These are phyloP conservation scores for Sminthopsis crassicaudata DNA, from an alignment of 2,113 vertebrate species.

Conservation along the genomic window DNA sequence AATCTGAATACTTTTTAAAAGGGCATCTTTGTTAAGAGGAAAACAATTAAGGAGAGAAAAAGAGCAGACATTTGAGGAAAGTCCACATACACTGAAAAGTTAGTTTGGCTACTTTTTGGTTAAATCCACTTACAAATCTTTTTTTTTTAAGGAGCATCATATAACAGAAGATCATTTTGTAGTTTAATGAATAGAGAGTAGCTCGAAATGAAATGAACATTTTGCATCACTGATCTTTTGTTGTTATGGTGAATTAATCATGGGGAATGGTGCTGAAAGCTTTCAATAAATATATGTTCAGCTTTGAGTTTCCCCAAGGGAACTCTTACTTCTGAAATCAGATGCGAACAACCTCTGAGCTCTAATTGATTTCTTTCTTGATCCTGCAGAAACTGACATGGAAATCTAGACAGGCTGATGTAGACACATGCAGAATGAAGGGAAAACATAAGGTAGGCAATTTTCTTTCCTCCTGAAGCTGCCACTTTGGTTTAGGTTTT, in stretches of 20 bases:
- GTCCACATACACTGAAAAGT: conserved; percentile 26
- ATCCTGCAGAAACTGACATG: conserved; percentile 96
- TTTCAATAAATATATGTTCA: conserved; percentile 80
- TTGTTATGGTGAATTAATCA: conserved; percentile 79
- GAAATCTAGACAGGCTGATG: conserved; percentile 98
- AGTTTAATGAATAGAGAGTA: conserved; percentile 68
- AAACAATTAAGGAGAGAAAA: conserved; percentile 49
- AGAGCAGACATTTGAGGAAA: conserved; percentile 56
- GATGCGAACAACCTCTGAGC: conserved; percentile 78
- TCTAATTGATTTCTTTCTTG: conserved; percentile 84
- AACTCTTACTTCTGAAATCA: conserved; percentile 82
- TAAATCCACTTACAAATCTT: conserved; percentile 40
- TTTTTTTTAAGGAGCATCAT: conserved; percentile 39
- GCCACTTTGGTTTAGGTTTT: conserved; percentile 82
- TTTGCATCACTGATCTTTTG: conserved; percentile 64
- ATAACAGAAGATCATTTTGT: conserved; percentile 37
- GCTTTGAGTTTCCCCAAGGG: conserved; percentile 70
- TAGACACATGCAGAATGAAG: conserved; percentile 99
- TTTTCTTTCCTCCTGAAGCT: conserved; percentile 82
- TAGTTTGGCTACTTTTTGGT: conserved; percentile 17
- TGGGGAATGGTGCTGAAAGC: conserved; percentile 76
- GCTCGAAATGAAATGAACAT: conserved; percentile 73
- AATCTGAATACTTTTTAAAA: conserved; percentile 66
- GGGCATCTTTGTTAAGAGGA: conserved; percentile 57
- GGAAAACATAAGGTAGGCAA: conserved; percentile 97